Percentiles rank a stretch among this genome's conserved stretches.
Conservation (phyloP, 2,888 invertebrate species). For the Harpagoxenus sublaevis region DNA sequence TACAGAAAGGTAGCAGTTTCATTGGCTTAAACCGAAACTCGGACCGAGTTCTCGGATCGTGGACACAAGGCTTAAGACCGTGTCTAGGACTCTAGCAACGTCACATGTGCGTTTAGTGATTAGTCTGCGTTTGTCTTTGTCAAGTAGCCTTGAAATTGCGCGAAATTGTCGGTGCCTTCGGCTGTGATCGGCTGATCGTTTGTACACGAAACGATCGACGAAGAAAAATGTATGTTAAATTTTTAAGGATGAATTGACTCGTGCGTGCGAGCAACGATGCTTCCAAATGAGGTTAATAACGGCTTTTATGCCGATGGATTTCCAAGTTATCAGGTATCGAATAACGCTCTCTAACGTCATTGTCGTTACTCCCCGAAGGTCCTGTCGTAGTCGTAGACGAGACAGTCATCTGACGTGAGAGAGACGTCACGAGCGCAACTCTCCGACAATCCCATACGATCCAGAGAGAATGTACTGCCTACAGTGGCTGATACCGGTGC, state of each 20-base stretch:
- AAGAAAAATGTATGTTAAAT: background rate
- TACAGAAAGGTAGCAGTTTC: too few species aligned
- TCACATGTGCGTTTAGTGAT: too few species aligned
- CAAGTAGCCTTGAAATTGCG: background rate
- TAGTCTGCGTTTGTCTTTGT: background rate
- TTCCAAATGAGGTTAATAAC: conserved; percentile 45
- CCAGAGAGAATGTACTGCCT: conserved; percentile 94
- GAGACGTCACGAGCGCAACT: conserved; percentile 44
- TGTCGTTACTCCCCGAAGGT: conserved; percentile 44
- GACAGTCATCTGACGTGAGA: conserved; percentile 46
- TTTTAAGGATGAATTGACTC: background rate
- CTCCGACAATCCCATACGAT: background rate
- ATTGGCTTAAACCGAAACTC: too few species aligned
- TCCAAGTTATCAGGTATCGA: background rate
- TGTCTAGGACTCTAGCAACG: too few species aligned
- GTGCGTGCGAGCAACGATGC: background rate
- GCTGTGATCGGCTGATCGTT: background rate
- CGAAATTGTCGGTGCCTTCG: background rate
- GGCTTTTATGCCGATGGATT: background rate
- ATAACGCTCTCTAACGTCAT: background rate
- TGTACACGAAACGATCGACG: background rate
- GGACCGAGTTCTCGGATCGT: too few species aligned
- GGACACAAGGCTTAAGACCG: too few species aligned
- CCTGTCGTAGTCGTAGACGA: conserved; percentile 63
- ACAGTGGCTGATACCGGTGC: conserved; percentile 98